A percentile compares a stretch with the other conserved stretches of the same genome.
Evolutionary conservation across 37 sponge, comb jelly and placozoan genomes (phyloP).

Genomic region (Axinella damicornis): DNA sequence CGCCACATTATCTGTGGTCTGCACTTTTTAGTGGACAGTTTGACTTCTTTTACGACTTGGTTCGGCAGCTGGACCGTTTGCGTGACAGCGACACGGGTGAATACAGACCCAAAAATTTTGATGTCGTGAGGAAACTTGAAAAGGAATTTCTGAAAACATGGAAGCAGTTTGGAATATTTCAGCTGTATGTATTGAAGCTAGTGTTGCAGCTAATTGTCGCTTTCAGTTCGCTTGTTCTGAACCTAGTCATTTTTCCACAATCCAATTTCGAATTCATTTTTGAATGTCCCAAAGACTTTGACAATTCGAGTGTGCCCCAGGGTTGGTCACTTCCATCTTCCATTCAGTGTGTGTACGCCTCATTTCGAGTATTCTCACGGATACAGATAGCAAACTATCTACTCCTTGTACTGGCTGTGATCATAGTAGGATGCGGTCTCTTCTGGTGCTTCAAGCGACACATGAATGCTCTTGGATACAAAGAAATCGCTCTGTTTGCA

Average conservation of each 20-base stretch:
- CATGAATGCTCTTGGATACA: constrained; percentile 36
- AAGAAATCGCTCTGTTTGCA: constrained; percentile 38
- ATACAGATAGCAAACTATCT: constrained; percentile 18
- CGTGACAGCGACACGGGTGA: constrained; percentile 58
- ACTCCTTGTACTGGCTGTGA: constrained; percentile 19
- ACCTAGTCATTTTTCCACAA: neutral
- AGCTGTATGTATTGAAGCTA: constrained; percentile 43
- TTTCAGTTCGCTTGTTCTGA: neutral
- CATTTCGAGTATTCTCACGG: neutral
- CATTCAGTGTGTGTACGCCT: neutral
- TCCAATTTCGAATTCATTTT: neutral
- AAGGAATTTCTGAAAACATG: constrained; percentile 26
- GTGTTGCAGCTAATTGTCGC: constrained; percentile 17
- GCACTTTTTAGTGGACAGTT: constrained; percentile 35
- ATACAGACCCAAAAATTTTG: constrained; percentile 45
- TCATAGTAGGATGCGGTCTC: constrained; percentile 7
- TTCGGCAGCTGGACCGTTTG: constrained; percentile 36
- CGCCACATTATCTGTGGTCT: constrained; percentile 63
- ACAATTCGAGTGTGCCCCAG: neutral
- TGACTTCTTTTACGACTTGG: constrained; percentile 57
- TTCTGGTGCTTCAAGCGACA: constrained; percentile 49
- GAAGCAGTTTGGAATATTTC: constrained; percentile 40
- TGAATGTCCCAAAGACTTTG: neutral
- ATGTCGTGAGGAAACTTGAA: constrained; percentile 44
- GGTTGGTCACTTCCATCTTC: neutral